Percentiles rank a stretch among this genome's conserved stretches.
phyloP scores from a whole-genome alignment of 2,113 vertebrate species.

The Barbus barbus region DNA sequence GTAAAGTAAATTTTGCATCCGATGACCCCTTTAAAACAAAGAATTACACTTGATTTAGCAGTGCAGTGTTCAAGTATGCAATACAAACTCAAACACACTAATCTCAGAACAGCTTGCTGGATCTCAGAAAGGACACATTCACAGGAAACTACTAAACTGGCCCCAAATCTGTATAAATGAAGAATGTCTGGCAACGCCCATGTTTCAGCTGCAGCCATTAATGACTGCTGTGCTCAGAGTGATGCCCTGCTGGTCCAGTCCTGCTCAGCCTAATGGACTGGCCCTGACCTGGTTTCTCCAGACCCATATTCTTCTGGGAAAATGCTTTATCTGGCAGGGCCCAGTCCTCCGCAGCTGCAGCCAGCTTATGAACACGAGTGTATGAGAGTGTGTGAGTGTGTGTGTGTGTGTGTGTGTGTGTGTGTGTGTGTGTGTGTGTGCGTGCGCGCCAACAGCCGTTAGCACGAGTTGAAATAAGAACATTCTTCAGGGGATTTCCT shows the following conservation, averaged over 20 bases:
- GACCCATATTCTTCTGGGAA: constrained; percentile 49
- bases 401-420: background rate
- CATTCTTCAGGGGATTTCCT: constrained; percentile 58
- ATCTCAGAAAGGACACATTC: background rate
- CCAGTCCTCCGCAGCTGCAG: constrained; percentile 50
- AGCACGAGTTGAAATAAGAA: constrained; percentile 39
- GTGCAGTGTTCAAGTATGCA: background rate
- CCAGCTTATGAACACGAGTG: background rate
- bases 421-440: too few relatives aligned
- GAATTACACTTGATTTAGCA: background rate
- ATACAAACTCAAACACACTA: background rate
- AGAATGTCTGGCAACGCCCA: constrained; percentile 5
- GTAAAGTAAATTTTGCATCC: too few relatives aligned
- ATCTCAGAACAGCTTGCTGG: background rate
- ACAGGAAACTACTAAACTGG: constrained; percentile 14
- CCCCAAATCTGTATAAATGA: constrained; percentile 15
- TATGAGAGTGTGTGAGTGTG: background rate
- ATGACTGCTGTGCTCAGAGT: constrained; percentile 48
- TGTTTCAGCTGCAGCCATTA: constrained; percentile 42
- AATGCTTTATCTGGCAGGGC: constrained; percentile 51
- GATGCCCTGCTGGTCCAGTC: constrained; percentile 49
- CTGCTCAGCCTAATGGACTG: constrained; percentile 49
- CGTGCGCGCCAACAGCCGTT: constrained; percentile 19
- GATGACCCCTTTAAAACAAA: too few relatives aligned
- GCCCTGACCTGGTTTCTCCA: constrained; percentile 43